Percentiles rank a stretch among this genome's conserved stretches.
Conservation (phyloP, 1,140 invertebrate species). For the Drosophila pallidifrons region DNA sequence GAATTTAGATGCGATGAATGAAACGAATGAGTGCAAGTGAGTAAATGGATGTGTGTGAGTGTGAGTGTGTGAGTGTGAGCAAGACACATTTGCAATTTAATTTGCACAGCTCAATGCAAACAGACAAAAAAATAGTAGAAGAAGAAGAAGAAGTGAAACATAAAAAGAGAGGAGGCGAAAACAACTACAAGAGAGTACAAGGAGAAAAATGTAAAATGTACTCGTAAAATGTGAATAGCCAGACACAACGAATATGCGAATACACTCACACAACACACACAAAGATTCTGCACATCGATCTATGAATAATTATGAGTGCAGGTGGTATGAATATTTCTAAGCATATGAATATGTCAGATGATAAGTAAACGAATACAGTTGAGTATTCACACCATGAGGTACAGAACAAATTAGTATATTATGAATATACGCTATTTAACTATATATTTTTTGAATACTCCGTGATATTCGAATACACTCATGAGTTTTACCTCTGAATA, state of each 20-base stretch:
- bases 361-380: too few relatives aligned
- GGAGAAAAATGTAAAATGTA: neutral
- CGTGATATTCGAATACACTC: too few relatives aligned
- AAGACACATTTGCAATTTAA: slow-evolving; percentile 62
- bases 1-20: slow-evolving; percentile 52
- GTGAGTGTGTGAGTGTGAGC: slow-evolving; percentile 17
- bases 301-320: slow-evolving; percentile 6
- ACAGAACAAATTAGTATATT: too few relatives aligned
- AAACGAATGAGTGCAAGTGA: slow-evolving; percentile 35
- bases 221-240: neutral
- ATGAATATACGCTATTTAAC: too few relatives aligned
- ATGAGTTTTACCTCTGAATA: too few relatives aligned
- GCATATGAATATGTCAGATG: too few relatives aligned
- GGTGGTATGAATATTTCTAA: too few relatives aligned
- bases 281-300: neutral
- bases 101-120: slow-evolving; percentile 68
- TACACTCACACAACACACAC: neutral
- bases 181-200: slow-evolving; percentile 1
- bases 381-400: too few relatives aligned
- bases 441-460: too few relatives aligned
- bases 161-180: neutral
- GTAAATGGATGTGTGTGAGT: slow-evolving; percentile 14
- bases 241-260: neutral
- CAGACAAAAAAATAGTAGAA: slow-evolving; percentile 4
- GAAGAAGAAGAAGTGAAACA: neutral